Evolutionary conservation across 2,797 vertebrate genomes (phyloP).

Genomic region (Mus caroli): DNA sequence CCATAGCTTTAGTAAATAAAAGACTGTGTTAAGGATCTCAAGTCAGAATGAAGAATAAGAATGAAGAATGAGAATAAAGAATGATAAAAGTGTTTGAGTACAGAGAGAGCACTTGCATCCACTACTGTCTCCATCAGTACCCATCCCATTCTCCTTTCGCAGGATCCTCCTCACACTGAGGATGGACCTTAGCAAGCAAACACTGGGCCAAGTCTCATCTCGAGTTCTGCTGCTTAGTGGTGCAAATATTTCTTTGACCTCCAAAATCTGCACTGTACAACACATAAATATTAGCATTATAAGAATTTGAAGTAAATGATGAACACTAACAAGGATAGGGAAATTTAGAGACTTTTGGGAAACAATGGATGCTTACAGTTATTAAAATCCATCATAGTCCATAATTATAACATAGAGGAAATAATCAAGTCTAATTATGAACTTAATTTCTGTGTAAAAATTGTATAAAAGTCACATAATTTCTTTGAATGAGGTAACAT

Average conservation of each 20-base stretch:
- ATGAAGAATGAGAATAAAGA: background rate
- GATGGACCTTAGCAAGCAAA: background rate
- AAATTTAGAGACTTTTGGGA: background rate
- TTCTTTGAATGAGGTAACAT: slow-evolving; percentile 32
- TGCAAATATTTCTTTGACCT: background rate
- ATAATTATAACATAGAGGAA: background rate
- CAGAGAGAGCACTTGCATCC: background rate
- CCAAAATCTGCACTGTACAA: background rate
- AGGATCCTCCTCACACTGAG: background rate
- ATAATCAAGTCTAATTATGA: background rate
- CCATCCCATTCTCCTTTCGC: background rate
- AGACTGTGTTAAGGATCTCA: background rate
- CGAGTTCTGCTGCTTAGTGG: background rate
- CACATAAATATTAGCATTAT: background rate
- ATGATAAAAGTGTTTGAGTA: background rate
- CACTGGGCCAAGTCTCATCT: background rate
- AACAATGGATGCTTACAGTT: background rate
- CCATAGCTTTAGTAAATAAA: background rate
- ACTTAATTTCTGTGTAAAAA: slow-evolving; percentile 23
- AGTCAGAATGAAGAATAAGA: background rate
- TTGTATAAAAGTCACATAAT: slow-evolving; percentile 27
- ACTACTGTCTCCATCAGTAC: background rate
- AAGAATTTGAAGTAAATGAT: background rate
- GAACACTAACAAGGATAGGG: too few relatives aligned
- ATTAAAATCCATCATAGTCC: background rate